Percentiles rank a stretch among this genome's conserved stretches.
Conservation (phyloP, 2,797 vertebrate genomes). For the Spea hammondii region DNA sequence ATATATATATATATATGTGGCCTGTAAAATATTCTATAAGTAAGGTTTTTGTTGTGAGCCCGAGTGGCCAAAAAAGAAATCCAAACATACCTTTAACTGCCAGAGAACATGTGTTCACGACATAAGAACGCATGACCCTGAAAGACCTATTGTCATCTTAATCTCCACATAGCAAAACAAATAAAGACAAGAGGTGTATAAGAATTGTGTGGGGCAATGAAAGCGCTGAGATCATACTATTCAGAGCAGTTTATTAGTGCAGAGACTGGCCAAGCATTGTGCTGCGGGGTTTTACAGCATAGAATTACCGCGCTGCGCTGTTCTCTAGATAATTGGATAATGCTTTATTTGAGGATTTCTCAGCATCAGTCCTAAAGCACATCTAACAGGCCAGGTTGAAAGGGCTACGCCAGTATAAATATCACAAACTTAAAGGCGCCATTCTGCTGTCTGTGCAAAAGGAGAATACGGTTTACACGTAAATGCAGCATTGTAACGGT, state of each 20-base stretch:
- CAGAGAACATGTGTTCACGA: slow-evolving; percentile 42
- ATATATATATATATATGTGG: too few relatives aligned
- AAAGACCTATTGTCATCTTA: slow-evolving; percentile 51
- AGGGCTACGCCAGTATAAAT: too few relatives aligned
- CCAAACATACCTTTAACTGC: slow-evolving; percentile 28
- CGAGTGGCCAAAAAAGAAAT: slow-evolving; percentile 16
- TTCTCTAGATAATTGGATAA: slow-evolving; percentile 26
- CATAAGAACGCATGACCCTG: slow-evolving; percentile 33
- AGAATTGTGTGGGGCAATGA: slow-evolving; percentile 42
- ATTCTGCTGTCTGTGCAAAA: too few relatives aligned
- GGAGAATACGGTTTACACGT: too few relatives aligned
- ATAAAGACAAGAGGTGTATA: slow-evolving; percentile 46
- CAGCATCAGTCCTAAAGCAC: slow-evolving; percentile 19
- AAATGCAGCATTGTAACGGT: too few relatives aligned
- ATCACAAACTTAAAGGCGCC: too few relatives aligned
- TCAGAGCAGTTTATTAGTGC: slow-evolving; percentile 32
- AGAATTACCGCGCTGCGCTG: slow-evolving; percentile 11
- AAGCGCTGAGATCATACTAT: slow-evolving; percentile 48
- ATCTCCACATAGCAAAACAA: slow-evolving; percentile 47
- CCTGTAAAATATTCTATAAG: too few relatives aligned
- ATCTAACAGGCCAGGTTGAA: too few relatives aligned
- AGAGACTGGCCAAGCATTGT: slow-evolving; percentile 43
- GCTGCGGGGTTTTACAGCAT: slow-evolving; percentile 8
- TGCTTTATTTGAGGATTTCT: slow-evolving; percentile 4
- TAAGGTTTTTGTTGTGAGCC: background rate